Base-by-base conservation (phyloP, 2,113 vertebrate species). In the Cynopterus brachyotis region DNA sequence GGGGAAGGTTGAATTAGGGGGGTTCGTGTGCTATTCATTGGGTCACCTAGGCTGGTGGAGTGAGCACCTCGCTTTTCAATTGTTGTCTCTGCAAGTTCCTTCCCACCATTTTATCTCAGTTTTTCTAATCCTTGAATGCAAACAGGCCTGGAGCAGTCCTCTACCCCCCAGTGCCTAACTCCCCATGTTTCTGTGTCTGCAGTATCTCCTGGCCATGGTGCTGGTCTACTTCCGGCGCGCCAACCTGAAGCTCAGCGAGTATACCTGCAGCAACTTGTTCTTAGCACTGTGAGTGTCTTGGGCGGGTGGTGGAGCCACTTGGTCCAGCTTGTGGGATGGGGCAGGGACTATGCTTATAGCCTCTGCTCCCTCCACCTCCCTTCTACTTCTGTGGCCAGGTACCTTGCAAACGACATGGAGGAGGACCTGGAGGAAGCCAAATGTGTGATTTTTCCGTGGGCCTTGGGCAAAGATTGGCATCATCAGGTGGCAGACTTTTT, bases 401-500 rank as follows among this genome's bases (percentile, higher is more conserved):
- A 98, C 96, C 96, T 99, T 62, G 98, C 98, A 0, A 99, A 97
- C 13, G 98, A 98, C 91, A 98, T 98, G 98, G 98, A 98, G 70
- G 98, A 99, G 73, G 98, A 98, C 4, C 80, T 95, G 20, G 98
- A 98, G 86, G 98, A 98, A 9, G 96, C 96, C 67, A 98, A 98
- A 53, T 98, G 96, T 22, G 95, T 96, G 82, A 98, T 98, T 81
- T 98, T 98, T 0, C 97, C 96, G 0, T 98, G 98, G 98, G 98
- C 98, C 0, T 92, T 98, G 16, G 98, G 98, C 0, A 73, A 81
- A 2, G 66, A 86, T 1, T 98, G 98, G 98, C 88, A 78, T 4
- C 86, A 35, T 4, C 66, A 62, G 1, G 89, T 97, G 9, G 91
- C 97, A 0, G 88, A 85, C 5, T 98, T 98, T 95, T 90, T 98